Evolutionary conservation across 2,113 vertebrate genomes (phyloP).

Genomic region (Odontesthes bonariensis): DNA sequence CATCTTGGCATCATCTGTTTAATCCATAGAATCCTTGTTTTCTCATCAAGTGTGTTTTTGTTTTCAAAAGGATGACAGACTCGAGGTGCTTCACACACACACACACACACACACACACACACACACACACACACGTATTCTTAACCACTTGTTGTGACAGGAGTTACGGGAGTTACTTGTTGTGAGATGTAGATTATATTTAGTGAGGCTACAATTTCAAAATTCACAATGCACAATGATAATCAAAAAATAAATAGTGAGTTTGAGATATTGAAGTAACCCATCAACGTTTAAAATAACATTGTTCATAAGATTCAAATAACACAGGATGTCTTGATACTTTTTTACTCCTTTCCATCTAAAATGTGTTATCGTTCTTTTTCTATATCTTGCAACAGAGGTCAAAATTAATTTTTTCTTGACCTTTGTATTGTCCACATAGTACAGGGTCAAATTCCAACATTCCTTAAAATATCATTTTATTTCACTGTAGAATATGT

Average conservation of each 20-base stretch:
- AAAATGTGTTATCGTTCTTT: constrained; percentile 6
- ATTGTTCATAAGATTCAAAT: too few species aligned
- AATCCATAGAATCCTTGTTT: constrained; percentile 77
- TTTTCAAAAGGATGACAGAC: constrained; percentile 74
- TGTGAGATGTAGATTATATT: constrained; percentile 68
- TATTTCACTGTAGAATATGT: constrained; percentile 73
- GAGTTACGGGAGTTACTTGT: too few species aligned
- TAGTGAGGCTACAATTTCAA: constrained; percentile 47
- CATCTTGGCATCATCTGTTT: constrained; percentile 73
- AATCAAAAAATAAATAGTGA: neutral
- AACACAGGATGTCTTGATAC: neutral
- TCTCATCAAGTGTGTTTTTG: constrained; percentile 76
- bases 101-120: constrained; percentile 29
- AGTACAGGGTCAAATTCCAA: constrained; percentile 71
- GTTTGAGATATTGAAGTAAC: constrained; percentile 29
- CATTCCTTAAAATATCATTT: constrained; percentile 71
- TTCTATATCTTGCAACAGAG: constrained; percentile 42
- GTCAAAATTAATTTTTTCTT: constrained; percentile 76
- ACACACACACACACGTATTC: too few species aligned
- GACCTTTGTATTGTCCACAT: constrained; percentile 70
- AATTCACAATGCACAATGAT: neutral
- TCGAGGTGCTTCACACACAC: constrained; percentile 60
- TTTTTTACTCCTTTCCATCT: constrained; percentile 34
- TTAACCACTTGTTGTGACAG: constrained; percentile 55
- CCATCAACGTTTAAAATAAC: constrained; percentile 24